Evolutionary conservation across 2,888 invertebrate species (phyloP).

Genomic region (Smittia sp.): DNA sequence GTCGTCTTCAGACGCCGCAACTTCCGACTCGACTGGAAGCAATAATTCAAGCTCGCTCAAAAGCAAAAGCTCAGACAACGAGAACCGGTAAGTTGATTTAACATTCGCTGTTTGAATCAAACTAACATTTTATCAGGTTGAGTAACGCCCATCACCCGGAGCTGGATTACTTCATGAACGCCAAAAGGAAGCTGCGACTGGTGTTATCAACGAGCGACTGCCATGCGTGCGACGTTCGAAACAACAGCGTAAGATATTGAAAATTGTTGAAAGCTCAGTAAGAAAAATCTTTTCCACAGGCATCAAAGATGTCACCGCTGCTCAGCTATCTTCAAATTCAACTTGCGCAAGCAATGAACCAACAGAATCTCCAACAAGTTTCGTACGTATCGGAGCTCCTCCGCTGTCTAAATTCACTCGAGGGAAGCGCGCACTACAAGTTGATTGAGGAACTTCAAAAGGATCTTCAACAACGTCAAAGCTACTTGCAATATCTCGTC

Average conservation of each 20-base stretch:
- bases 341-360: conserved; percentile 76
- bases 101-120: not conserved
- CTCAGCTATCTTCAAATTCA: conserved; percentile 70
- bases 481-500: conserved; percentile 78
- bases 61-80: conserved; percentile 52
- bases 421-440: conserved; percentile 68
- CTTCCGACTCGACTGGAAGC: conserved; percentile 52
- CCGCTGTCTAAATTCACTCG: conserved; percentile 71
- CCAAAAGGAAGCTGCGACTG: conserved; percentile 82
- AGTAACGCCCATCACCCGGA: conserved; percentile 7
- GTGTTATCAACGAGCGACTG: conserved; percentile 87
- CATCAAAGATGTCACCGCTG: conserved; percentile 53
- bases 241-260: conserved; percentile 55
- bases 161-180: conserved; percentile 47
- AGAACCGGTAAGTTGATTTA: conserved; percentile 50
- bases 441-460: conserved; percentile 70
- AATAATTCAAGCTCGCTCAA: conserved; percentile 49
- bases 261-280: not conserved
- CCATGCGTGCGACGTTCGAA: conserved; percentile 63
- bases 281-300: conserved; percentile 44
- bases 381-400: conserved; percentile 81
- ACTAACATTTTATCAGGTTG: conserved; percentile 7
- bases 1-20: conserved; percentile 57
- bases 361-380: conserved; percentile 72
- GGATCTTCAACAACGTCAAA: conserved; percentile 73